A percentile compares a stretch with the other conserved stretches of the same genome.
These are phyloP conservation scores for Zenarchopterus dispar DNA, from an alignment of 2,797 vertebrate species.

Conservation along the genomic window DNA sequence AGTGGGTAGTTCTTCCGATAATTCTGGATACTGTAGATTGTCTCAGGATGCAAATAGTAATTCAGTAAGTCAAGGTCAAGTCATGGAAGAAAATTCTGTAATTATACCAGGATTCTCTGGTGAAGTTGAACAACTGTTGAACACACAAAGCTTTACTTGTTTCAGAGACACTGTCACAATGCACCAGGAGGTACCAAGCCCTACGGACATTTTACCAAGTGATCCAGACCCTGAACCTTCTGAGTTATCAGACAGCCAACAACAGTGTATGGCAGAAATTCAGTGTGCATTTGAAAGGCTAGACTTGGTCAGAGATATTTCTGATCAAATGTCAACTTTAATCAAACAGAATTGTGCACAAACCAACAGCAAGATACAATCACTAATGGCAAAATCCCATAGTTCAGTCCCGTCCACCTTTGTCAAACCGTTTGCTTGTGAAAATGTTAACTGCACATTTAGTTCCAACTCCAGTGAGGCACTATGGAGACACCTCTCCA, in stretches of 20 bases:
- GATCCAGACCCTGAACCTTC: conserved; percentile 48
- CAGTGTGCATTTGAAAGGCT: conserved; percentile 88
- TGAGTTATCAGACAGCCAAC: conserved; percentile 75
- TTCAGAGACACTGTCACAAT: conserved; percentile 52
- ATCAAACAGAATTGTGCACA: conserved; percentile 21
- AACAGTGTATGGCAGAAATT: conserved; percentile 86
- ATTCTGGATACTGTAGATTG: conserved; percentile 37
- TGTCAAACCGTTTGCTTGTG: conserved; percentile 90
- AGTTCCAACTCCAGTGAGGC: conserved; percentile 93
- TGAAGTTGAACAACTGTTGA: conserved; percentile 46
- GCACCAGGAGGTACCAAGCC: conserved; percentile 27
- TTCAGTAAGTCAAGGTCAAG: conserved; percentile 21
- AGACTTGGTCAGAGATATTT: conserved; percentile 82
- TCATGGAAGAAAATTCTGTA: conserved; percentile 20
- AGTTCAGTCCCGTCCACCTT: conserved; percentile 58
- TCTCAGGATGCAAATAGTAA: conserved; percentile 35
- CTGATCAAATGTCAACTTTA: conserved; percentile 38
- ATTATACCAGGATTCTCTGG: conserved; percentile 16
- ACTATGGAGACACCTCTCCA: conserved; percentile 93
- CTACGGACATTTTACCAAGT: conserved; percentile 11
- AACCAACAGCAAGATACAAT: conserved; percentile 41
- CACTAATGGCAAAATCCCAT: conserved; percentile 52
- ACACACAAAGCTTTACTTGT: conserved; percentile 57
- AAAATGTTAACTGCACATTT: conserved; percentile 86
- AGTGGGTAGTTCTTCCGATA: conserved; percentile 30